Evolutionary conservation across 1,140 invertebrate genomes (phyloP).

Genomic region (Pogonognathellus flavescens): DNA sequence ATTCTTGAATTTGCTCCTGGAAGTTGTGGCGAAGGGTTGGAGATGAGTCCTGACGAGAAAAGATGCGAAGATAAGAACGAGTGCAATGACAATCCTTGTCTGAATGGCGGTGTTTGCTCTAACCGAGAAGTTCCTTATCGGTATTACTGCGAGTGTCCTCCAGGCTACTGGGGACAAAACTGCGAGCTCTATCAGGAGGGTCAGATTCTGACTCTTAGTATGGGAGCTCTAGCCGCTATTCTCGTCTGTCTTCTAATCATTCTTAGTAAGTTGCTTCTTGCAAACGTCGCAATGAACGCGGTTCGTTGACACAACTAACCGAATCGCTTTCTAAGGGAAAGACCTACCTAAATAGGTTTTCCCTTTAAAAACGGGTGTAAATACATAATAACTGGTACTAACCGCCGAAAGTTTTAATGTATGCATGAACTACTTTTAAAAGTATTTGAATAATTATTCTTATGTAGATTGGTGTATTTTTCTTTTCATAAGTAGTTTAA

Average conservation of each 20-base stretch:
- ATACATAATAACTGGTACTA: conserved; percentile 7
- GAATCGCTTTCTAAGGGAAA: neutral
- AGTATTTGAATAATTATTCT: neutral
- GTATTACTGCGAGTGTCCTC: conserved; percentile 82
- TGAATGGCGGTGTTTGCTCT: conserved; percentile 89
- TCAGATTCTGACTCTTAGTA: conserved; percentile 90
- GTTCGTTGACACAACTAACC: neutral
- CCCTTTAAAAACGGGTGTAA: neutral
- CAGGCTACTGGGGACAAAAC: conserved; percentile 93
- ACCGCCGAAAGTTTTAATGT: conserved; percentile 20
- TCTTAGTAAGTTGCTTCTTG: conserved; percentile 80
- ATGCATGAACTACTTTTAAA: neutral
- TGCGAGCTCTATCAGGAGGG: conserved; percentile 94
- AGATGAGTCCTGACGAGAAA: conserved; percentile 88
- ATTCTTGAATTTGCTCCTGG: conserved; percentile 29
- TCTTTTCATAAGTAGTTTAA: neutral
- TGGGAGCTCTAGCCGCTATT: conserved; percentile 93
- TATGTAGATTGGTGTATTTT: neutral
- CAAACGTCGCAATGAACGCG: neutral
- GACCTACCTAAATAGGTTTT: neutral
- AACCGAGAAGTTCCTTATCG: conserved; percentile 88
- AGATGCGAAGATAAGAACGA: conserved; percentile 95
- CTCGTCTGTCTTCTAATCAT: conserved; percentile 94
- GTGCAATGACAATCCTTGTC: conserved; percentile 85
- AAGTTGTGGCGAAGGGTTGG: conserved; percentile 91